Evolutionary conservation across 2,113 vertebrate species (phyloP).

Genomic region (Colossoma macropomum): DNA sequence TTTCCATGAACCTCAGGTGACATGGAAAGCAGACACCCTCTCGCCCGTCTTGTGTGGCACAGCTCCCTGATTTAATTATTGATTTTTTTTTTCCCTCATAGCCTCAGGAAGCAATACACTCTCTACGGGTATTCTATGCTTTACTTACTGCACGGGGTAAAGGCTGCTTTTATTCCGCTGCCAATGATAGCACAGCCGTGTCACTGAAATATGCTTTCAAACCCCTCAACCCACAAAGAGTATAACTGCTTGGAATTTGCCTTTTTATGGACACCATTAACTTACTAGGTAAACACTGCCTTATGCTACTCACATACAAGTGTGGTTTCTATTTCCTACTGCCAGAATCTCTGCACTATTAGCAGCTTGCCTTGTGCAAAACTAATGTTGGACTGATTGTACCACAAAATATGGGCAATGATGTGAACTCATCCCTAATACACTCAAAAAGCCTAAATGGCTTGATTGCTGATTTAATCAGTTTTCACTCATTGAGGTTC

Average conservation of each 20-base stretch:
- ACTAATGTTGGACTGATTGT: no score
- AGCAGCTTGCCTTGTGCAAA: no score
- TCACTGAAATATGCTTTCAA: conserved; percentile 1
- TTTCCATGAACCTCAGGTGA: conserved; percentile 46
- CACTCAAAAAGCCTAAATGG: no score
- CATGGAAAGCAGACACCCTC: conserved; percentile 41
- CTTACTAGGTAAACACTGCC: neutral
- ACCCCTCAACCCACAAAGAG: conserved; percentile 5
- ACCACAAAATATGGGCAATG: no score
- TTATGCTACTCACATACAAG: neutral
- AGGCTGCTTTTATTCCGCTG: conserved; percentile 37
- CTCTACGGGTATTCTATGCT: conserved; percentile 8
- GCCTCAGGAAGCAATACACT: conserved; percentile 43
- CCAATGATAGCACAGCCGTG: conserved; percentile 6
- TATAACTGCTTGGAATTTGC: neutral
- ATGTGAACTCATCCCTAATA: no score
- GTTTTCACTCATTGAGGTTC: no score
- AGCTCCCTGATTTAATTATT: conserved; percentile 52
- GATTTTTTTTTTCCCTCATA: conserved; percentile 36
- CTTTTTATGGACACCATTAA: conserved; percentile 6
- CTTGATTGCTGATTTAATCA: no score
- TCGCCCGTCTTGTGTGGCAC: conserved; percentile 15
- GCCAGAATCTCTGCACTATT: neutral
- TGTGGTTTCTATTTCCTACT: neutral
- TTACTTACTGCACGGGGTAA: conserved; percentile 27